A percentile compares a stretch with the other conserved stretches of the same genome.
Conservation (phyloP, 2,113 vertebrate species). For the Notothenia rossii region DNA sequence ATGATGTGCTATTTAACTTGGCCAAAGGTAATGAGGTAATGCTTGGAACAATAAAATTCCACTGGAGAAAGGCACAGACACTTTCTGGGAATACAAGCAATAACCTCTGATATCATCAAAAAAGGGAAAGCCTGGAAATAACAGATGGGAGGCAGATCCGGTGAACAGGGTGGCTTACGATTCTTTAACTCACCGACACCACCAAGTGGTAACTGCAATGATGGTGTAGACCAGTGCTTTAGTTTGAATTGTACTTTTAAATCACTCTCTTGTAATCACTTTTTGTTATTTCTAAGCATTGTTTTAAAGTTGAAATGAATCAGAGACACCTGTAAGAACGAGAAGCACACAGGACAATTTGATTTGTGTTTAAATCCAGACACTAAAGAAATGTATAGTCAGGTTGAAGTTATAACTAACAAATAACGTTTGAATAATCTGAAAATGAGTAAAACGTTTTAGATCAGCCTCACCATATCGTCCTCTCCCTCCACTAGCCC, state of each 20-base stretch:
- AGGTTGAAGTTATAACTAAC: background rate
- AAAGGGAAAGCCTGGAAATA: background rate
- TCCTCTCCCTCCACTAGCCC: conserved; percentile 93
- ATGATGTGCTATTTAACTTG: background rate
- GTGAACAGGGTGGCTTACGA: background rate
- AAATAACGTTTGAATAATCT: background rate
- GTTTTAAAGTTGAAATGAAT: background rate
- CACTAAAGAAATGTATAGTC: background rate
- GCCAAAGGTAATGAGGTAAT: background rate
- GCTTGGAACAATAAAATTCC: background rate
- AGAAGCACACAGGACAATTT: background rate
- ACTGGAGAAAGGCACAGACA: background rate
- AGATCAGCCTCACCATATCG: conserved; percentile 87
- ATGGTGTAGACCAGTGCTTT: background rate
- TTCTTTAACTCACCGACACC: conserved; percentile 46
- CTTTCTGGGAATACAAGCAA: background rate
- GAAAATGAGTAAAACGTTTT: conserved; percentile 1
- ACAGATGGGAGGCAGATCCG: background rate
- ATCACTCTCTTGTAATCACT: background rate
- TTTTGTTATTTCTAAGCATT: background rate
- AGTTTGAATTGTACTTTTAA: background rate
- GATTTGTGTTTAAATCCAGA: background rate
- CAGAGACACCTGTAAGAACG: background rate
- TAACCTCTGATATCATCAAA: background rate
- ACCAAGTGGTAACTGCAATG: conserved; percentile 41